Base-by-base conservation (phyloP, 2,113 vertebrate species). In the Nesoenas mayeri region DNA sequence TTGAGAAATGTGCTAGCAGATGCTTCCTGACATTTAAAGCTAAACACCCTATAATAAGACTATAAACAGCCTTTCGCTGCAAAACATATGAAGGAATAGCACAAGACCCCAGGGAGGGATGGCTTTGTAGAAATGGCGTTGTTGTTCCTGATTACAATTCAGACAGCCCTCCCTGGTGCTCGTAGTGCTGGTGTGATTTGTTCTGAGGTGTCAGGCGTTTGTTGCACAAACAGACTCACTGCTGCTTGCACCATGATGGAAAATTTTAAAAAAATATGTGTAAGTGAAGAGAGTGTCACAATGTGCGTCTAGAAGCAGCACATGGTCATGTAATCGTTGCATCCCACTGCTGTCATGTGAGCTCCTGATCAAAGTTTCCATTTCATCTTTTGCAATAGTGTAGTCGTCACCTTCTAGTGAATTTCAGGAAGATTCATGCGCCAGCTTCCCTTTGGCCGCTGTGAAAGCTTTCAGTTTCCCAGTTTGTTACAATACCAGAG, bases 21-120 rank as follows among this genome's bases (percentile, higher is more conserved):
- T 93, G 91, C 81, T 94, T 94, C 81, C 89, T 96, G 93, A 93
- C 64, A 73, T 89, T 96, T 94, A 83, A 85, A 67, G 79, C 58
- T 91, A 93, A 95, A 88, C 81, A 91, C 78, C 62, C 70, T 85
- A 36, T 92, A 92, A 96, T 89, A 84, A 93, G 61, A 66, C 73
- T 96, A 91, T 95, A 95, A 96, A 95, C 80, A 92, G 65, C 66
- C 48, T 89, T 95, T 95, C 89, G 66, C 28, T 94, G 67, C 2
- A 10, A 91, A 95, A 86, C 47, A 28, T 50, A 62, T 34, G 78
- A 94, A 93, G 85, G 88, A 94, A 82, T 69, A 93, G 48, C 87
- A 83, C 40, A 85, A 85, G 88, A 91, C 88, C 91, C 78, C 10
- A 29, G 78, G 66, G 91, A 91, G 28, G 74, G 44, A 89, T n/a